Evolutionary conservation across 2,888 invertebrate genomes (phyloP).

Genomic region (Molanna angustata): DNA sequence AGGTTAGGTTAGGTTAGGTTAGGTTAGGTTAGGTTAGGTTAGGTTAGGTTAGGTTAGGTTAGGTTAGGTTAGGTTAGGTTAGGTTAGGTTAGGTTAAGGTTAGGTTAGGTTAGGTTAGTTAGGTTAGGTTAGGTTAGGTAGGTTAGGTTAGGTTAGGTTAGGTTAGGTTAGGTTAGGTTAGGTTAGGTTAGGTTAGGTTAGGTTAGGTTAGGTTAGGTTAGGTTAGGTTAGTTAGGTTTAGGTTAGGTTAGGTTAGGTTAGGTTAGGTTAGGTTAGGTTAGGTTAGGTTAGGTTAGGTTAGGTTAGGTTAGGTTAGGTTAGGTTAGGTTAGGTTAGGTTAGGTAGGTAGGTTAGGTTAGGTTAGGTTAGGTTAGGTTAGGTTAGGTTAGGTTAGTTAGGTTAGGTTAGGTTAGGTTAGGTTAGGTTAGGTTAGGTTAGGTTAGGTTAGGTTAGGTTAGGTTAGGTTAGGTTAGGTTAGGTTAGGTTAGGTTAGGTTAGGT

Average conservation of each 20-base stretch:
- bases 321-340: slow-evolving; percentile 13
- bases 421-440: slow-evolving; percentile 11
- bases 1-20: slow-evolving; percentile 10
- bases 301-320: slow-evolving; percentile 18
- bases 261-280: slow-evolving; percentile 17
- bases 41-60: slow-evolving; percentile 10
- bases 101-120: background rate
- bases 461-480: slow-evolving; percentile 11
- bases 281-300: slow-evolving; percentile 18
- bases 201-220: slow-evolving; percentile 18
- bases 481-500: slow-evolving; percentile 10
- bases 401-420: slow-evolving; percentile 12
- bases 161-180: slow-evolving; percentile 10
- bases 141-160: slow-evolving; percentile 11
- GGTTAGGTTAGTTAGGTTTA: slow-evolving; percentile 16
- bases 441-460: slow-evolving; percentile 9
- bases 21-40: slow-evolving; percentile 11
- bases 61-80: slow-evolving; percentile 11
- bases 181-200: slow-evolving; percentile 12
- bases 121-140: slow-evolving; percentile 11
- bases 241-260: slow-evolving; percentile 15
- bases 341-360: slow-evolving; percentile 11
- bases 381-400: slow-evolving; percentile 18
- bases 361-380: slow-evolving; percentile 16
- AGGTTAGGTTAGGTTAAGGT: slow-evolving; percentile 9